Conservation (phyloP, 2,113 vertebrate species). For the Myrmecobius fasciatus region DNA sequence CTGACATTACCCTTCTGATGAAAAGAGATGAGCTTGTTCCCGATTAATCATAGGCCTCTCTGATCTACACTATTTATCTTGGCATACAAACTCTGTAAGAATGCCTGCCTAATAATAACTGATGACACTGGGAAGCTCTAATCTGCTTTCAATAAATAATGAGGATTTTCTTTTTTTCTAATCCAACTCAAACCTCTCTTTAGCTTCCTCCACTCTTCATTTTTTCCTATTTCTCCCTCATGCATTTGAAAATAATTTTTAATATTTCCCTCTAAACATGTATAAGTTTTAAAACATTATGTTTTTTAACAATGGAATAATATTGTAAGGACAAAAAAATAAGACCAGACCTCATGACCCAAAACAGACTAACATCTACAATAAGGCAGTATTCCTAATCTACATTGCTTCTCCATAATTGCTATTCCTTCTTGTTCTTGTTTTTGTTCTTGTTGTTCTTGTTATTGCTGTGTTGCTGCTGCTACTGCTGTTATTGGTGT, state of each 20-base stretch:
- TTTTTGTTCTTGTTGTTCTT: too few relatives aligned
- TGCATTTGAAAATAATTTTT: conserved; percentile 78
- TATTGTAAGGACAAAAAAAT: not conserved
- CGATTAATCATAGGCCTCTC: conserved; percentile 52
- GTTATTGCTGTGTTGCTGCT: too few relatives aligned
- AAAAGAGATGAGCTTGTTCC: conserved; percentile 51
- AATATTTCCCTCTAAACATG: conserved; percentile 83
- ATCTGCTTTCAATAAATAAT: conserved; percentile 75
- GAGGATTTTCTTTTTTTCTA: conserved; percentile 46
- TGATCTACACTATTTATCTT: conserved; percentile 55
- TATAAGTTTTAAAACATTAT: conserved; percentile 90
- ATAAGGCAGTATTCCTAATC: not conserved
- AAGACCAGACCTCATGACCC: not conserved
- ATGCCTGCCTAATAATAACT: conserved; percentile 35
- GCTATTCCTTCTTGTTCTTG: not conserved
- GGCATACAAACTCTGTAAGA: not conserved
- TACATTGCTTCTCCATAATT: not conserved
- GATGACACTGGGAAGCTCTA: conserved; percentile 53
- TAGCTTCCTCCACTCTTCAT: conserved; percentile 42
- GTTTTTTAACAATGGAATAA: conserved; percentile 82
- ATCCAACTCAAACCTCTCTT: conserved; percentile 37
- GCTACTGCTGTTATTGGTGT: too few relatives aligned
- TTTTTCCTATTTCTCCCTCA: conserved; percentile 64
- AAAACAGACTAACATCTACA: not conserved
- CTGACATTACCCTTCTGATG: conserved; percentile 50